Conservation (phyloP, 2,888 invertebrate genomes). For the Cheilosia vernalis region DNA sequence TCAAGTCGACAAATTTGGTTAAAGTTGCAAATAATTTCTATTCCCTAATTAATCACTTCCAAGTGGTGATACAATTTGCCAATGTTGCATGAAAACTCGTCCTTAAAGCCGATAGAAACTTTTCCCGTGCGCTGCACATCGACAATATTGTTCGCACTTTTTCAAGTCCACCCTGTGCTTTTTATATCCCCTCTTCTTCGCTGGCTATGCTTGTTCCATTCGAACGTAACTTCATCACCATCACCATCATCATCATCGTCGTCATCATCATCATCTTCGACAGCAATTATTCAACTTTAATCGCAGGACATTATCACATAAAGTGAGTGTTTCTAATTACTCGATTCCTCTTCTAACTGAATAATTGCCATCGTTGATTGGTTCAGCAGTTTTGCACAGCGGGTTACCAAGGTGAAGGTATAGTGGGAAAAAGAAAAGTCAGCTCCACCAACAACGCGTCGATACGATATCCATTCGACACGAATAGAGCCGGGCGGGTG, state of each 20-base stretch:
- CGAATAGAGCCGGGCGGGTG: neutral
- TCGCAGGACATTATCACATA: conserved; percentile 56
- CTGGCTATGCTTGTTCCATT: conserved; percentile 32
- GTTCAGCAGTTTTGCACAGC: conserved; percentile 55
- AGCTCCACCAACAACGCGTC: neutral
- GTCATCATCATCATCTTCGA: conserved; percentile 25
- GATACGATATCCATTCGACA: neutral
- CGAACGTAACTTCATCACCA: neutral
- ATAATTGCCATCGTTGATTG: conserved; percentile 72
- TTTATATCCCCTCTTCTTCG: neutral
- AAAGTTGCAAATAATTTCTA: conserved; percentile 68
- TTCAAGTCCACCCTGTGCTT: conserved; percentile 19
- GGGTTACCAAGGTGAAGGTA: conserved; percentile 7
- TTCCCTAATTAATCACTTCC: conserved; percentile 63
- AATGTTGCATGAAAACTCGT: conserved; percentile 56
- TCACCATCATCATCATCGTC: neutral
- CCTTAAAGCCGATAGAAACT: conserved; percentile 37
- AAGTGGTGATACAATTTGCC: conserved; percentile 35
- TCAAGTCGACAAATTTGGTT: conserved; percentile 56
- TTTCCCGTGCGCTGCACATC: conserved; percentile 26
- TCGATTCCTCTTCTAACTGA: conserved; percentile 65
- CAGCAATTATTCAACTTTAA: conserved; percentile 36
- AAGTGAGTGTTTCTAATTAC: conserved; percentile 64
- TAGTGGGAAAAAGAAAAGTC: conserved; percentile 4
- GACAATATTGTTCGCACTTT: conserved; percentile 60